A percentile compares a stretch with the other conserved stretches of the same genome.
phyloP scores from a whole-genome alignment of 2,888 invertebrate genomes.

The Coecobrya sp. region DNA sequence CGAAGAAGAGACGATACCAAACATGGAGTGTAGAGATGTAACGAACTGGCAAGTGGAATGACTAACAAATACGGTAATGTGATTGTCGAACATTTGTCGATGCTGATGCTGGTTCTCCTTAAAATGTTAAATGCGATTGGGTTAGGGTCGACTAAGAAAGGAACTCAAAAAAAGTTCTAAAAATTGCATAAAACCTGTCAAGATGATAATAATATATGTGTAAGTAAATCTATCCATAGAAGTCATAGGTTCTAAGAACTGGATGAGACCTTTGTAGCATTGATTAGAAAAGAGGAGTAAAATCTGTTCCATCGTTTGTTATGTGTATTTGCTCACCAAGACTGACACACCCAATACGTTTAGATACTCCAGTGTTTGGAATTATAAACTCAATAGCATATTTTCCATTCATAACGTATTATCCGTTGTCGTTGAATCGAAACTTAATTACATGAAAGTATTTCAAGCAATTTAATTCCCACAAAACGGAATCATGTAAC shows the following conservation, averaged over 20 bases:
- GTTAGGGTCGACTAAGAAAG: too few species aligned
- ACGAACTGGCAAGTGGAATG: neutral
- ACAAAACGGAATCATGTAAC: too few species aligned
- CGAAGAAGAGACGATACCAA: neutral
- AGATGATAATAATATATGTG: neutral
- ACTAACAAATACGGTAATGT: conserved; percentile 4
- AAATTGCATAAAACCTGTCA: neutral
- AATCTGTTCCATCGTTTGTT: too few species aligned
- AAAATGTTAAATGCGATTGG: neutral
- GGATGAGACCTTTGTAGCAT: neutral
- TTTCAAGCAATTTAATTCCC: too few species aligned
- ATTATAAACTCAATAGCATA: too few species aligned
- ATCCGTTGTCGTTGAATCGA: too few species aligned
- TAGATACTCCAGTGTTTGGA: too few species aligned
- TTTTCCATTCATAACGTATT: too few species aligned
- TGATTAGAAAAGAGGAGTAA: too few species aligned
- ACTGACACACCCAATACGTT: too few species aligned
- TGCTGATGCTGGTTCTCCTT: neutral
- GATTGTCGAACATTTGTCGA: conserved; percentile 13
- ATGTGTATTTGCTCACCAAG: too few species aligned
- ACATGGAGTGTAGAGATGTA: neutral
- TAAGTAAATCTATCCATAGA: neutral
- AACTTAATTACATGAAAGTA: too few species aligned
- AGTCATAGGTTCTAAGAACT: neutral
- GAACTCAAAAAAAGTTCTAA: neutral